Percentiles rank a stretch among this genome's conserved stretches.
phyloP scores from a whole-genome alignment of 1,140 invertebrate genomes.

The Campoletis sonorensis region DNA sequence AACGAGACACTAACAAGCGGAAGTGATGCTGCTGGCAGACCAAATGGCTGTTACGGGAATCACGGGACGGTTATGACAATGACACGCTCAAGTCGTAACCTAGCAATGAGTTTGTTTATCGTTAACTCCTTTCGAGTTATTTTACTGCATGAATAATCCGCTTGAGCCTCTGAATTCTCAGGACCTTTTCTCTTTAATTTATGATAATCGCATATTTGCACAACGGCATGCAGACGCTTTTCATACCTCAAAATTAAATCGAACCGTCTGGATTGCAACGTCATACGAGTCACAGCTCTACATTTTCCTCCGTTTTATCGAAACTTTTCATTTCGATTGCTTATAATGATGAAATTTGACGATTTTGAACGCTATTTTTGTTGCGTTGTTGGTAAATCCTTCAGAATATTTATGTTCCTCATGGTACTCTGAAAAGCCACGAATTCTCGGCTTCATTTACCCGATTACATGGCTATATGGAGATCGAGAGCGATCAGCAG shows the following conservation, averaged over 20 bases:
- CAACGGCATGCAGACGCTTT: no score
- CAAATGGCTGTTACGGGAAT: slow-evolving; percentile 27
- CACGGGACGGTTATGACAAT: slow-evolving; percentile 12
- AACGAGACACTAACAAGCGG: neutral
- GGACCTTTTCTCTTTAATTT: no score
- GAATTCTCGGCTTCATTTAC: neutral
- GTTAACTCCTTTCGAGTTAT: slow-evolving; percentile 28
- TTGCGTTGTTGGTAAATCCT: neutral
- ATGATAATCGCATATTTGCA: no score
- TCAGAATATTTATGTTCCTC: no score
- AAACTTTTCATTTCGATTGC: no score
- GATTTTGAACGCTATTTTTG: neutral
- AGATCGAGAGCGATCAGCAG: neutral
- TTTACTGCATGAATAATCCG: neutral
- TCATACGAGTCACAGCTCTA: no score
- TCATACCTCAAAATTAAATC: no score
- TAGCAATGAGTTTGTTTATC: slow-evolving; percentile 26
- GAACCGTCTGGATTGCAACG: no score
- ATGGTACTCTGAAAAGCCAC: no score
- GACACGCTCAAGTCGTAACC: slow-evolving; percentile 27
- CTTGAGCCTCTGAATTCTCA: no score
- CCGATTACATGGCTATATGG: neutral
- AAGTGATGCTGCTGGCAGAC: no score
- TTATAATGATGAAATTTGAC: neutral
- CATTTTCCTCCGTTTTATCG: no score